Evolutionary conservation across 2,113 vertebrate species (phyloP), one percentile per base, ranked within the genome.

Genomic region (Oncorhynchus masou): DNA sequence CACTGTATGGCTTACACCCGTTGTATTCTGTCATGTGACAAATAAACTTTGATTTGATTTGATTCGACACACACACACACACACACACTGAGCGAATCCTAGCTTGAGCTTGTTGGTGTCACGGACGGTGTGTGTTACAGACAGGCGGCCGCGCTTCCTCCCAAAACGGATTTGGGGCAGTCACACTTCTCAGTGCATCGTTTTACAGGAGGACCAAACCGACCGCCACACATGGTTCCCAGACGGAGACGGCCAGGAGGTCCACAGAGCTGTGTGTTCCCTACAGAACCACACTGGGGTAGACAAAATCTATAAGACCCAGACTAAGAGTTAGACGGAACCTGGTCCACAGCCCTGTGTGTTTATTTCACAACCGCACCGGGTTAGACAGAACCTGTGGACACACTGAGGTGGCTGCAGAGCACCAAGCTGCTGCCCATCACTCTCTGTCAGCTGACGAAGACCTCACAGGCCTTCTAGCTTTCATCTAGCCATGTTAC

Each of bases 201-300:
- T 77, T 83, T 88, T 81, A 89, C 85, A 83, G 84, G 79, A 86
- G 81, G 69, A 77, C 77, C 74, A 54, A 54, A 15, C 86, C 80
- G 31, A 22, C 64, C 60, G 39, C 57, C 83, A 80, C 90, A 92
- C 90, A 91, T 92, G 89, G 88, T 86, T 84, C 25, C 73, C 88
- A 92, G 90, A 86, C 85, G 74, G 75, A 68, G 70, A 79, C 74
- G 76, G 71, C 82, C 77, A 85, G 84, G 76, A 86, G 82, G 81
- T 83, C 74, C 74, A 70, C 69, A 81, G 74, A 31, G 57, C 77
- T 76, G 79, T 68, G 60, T 81, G 83, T 81, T 84, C 81, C 81
- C 87, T 84, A 59, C 85, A n/a, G 7, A 62, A 62, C 51, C 78
- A 84, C 80, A 80, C 77, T 71, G 79, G 73, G 77, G 51, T 54